Evolutionary conservation across 2,113 vertebrate genomes (phyloP), one percentile per base, ranked within the genome.

Genomic region (Athene cunicularia): DNA sequence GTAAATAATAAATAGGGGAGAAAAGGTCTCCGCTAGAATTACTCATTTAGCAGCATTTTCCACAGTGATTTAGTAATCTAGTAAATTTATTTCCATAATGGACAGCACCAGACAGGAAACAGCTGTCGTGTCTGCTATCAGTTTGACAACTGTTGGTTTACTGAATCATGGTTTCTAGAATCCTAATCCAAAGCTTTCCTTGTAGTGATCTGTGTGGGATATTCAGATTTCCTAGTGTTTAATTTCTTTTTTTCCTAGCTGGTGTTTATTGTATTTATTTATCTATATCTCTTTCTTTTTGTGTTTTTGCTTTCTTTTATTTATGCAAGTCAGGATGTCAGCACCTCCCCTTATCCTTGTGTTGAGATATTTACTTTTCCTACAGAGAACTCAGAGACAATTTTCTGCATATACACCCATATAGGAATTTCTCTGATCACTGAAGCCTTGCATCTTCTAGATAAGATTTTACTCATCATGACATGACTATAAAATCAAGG

Each of bases 391-490:
- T 26, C 63, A 12, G n/a, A 43, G 45, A 32, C 43, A 2, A 1
- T 84, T 80, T 92, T 66, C 23, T 30, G 23, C 12, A 8, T 26
- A 26, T 14, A 33, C 9, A 68, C 22, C 8, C 11, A 17, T 53
- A 28, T 1, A 64, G 49, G 71, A 79, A 80, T 88, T 92, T 88
- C 64, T 93, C 68, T 93, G 56, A 68, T 93, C 89, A 75, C 47
- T 80, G 50, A 88, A 94, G 55, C 72, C 47, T 82, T 74, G 56
- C 50, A 39, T 95, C 77, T 93, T 94, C 89, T 72, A 93, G 60
- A 52, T 41, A 86, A 53, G 56, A 41, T 66, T 11, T 32, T 35
- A n/a, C 62, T 73, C 76, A 49, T 59, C 13, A 4, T 3, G 9
- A 82, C 58, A 58, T 21, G 21, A 70, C 50, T 75, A 12, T 66